These are phyloP conservation scores for Galago senegalensis DNA, from an alignment of 2,797 vertebrate species.

Conservation along the genomic window DNA sequence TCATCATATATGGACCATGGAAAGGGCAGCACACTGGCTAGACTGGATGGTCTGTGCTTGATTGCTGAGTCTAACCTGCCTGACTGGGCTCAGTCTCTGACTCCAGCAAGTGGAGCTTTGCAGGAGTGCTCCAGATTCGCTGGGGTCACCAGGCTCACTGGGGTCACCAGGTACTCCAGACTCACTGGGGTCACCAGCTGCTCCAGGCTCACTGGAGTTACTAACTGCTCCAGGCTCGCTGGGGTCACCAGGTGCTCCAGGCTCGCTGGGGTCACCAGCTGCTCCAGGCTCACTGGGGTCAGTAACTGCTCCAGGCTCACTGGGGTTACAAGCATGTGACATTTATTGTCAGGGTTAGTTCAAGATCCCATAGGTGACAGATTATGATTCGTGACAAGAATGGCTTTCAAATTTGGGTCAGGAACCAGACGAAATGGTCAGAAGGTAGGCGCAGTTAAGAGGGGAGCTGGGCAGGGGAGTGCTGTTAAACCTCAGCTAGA, in stretches of 20 bases:
- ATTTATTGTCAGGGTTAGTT: neutral
- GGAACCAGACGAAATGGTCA: neutral
- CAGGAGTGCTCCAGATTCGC: neutral
- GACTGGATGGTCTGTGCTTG: neutral
- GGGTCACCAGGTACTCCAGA: too few relatives aligned
- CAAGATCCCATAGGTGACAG: neutral
- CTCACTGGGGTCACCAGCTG: too few relatives aligned
- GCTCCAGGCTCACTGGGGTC: too few relatives aligned
- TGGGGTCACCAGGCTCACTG: too few relatives aligned
- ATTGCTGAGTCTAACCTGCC: neutral
- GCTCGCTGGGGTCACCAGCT: too few relatives aligned
- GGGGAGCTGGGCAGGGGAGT: neutral
- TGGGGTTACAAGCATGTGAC: neutral
- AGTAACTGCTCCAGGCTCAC: too few relatives aligned
- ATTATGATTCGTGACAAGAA: neutral
- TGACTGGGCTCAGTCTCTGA: neutral
- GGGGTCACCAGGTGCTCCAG: too few relatives aligned
- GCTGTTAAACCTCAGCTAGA: neutral
- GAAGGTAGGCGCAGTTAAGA: neutral
- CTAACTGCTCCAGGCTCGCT: too few relatives aligned
- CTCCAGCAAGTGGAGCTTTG: neutral
- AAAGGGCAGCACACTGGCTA: neutral
- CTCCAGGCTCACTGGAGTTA: too few relatives aligned
- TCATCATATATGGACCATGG: neutral
- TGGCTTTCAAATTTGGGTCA: neutral